phyloP scores from a whole-genome alignment of 1,140 invertebrate genomes.

The Diabrotica virgifera region DNA sequence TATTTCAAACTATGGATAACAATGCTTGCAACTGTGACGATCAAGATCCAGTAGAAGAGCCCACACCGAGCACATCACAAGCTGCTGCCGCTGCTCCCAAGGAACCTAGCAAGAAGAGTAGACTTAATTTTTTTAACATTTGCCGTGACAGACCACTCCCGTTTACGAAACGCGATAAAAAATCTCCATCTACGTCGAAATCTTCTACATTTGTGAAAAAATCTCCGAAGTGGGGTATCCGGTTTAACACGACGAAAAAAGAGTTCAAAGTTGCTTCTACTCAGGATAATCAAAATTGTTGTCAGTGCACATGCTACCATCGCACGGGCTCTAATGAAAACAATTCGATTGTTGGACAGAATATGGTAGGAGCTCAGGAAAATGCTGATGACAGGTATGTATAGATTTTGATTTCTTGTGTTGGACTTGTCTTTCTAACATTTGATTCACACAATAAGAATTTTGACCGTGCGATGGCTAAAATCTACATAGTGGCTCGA shows the following conservation, averaged over 20 bases:
- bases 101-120: conserved; percentile 35
- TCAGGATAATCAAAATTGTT: conserved; percentile 52
- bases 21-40: conserved; percentile 37
- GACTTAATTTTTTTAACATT: conserved; percentile 37
- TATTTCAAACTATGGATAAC: conserved; percentile 21
- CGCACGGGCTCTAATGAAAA: conserved; percentile 46
- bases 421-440: too few species aligned
- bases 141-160: conserved; percentile 36
- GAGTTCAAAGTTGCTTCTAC: conserved; percentile 54
- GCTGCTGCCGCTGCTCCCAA: conserved; percentile 23
- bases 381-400: conserved; percentile 10
- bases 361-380: conserved; percentile 23
- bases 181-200: conserved; percentile 11
- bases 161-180: conserved; percentile 40
- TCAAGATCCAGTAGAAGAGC: conserved; percentile 30
- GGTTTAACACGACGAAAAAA: conserved; percentile 55
- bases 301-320: conserved; percentile 61
- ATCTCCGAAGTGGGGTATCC: conserved; percentile 60
- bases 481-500: too few species aligned
- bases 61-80: conserved; percentile 36
- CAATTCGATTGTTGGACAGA: conserved; percentile 32
- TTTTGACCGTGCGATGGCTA: too few species aligned
- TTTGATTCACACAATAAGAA: too few species aligned
- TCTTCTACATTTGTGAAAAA: conserved; percentile 49
- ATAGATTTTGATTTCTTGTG: background rate